Conservation (phyloP, 1,140 invertebrate species). For the Drepana arcuata region DNA sequence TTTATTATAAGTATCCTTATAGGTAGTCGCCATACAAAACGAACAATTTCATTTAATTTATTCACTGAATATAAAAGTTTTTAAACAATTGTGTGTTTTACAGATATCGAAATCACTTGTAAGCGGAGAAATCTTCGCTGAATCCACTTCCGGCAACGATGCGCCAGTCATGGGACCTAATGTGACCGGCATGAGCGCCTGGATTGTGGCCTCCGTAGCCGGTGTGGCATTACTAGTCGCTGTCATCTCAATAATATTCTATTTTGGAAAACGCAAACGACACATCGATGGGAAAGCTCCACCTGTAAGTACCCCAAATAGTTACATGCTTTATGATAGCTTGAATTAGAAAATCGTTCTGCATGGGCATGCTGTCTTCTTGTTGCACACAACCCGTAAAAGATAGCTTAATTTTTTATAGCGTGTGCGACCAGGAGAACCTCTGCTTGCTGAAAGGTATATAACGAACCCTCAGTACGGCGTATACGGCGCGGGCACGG, state of each 20-base stretch:
- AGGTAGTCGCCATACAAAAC: too few species aligned
- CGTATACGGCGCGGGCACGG: constrained; percentile 46
- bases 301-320: constrained; percentile 34
- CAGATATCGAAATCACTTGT: constrained; percentile 31
- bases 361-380: constrained; percentile 4
- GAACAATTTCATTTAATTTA: too few species aligned
- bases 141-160: constrained; percentile 26
- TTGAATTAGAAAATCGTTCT: too few species aligned
- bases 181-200: constrained; percentile 22
- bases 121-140: constrained; percentile 28
- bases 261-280: constrained; percentile 44
- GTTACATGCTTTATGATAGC: neutral
- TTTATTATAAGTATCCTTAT: too few species aligned
- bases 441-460: constrained; percentile 81
- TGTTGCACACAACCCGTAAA: constrained; percentile 13
- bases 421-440: constrained; percentile 66
- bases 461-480: constrained; percentile 86
- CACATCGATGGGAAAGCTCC: constrained; percentile 47
- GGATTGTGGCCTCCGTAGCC: constrained; percentile 27
- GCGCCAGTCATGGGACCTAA: constrained; percentile 18
- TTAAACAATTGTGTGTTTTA: too few species aligned
- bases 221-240: constrained; percentile 34
- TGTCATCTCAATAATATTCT: constrained; percentile 23
- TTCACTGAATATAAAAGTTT: too few species aligned
- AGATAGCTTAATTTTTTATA: too few species aligned